Conservation (phyloP, 2,113 vertebrate genomes). For the Nanorana parkeri region DNA sequence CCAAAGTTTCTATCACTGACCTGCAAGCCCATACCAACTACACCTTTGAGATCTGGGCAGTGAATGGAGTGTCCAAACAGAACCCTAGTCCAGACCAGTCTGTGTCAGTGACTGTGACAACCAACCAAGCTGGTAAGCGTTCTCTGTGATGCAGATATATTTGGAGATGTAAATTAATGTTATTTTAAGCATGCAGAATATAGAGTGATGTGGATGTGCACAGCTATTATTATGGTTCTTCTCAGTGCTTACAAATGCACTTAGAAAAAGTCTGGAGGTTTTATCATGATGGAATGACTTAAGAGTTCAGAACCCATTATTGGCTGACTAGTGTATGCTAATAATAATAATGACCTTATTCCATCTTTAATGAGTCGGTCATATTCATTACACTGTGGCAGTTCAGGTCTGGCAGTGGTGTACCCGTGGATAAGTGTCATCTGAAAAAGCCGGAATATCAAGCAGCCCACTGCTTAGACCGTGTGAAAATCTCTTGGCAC, state of each 20-base stretch:
- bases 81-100: conserved; percentile 91
- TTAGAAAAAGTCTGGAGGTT: neutral
- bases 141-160: too few species aligned
- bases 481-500: conserved; percentile 25
- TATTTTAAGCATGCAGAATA: too few species aligned
- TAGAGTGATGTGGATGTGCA: too few species aligned
- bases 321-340: neutral
- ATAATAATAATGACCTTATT: neutral
- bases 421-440: conserved; percentile 15
- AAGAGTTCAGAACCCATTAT: neutral
- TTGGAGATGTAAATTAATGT: too few species aligned
- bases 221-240: too few species aligned
- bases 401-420: neutral
- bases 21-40: conserved; percentile 98
- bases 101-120: conserved; percentile 93
- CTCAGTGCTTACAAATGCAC: too few species aligned
- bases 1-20: conserved; percentile 92
- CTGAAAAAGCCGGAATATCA: conserved; percentile 8
- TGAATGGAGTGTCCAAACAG: conserved; percentile 93
- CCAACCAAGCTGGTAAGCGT: conserved; percentile 95
- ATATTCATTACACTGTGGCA: neutral
- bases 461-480: neutral
- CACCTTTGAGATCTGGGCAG: conserved; percentile 95
- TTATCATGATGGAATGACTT: neutral
- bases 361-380: conserved; percentile 10